Evolutionary conservation across 37 sponge, comb jelly and placozoan genomes (phyloP), one percentile per base, ranked within the genome.

Genomic region (Amphimedon queenslandica): DNA sequence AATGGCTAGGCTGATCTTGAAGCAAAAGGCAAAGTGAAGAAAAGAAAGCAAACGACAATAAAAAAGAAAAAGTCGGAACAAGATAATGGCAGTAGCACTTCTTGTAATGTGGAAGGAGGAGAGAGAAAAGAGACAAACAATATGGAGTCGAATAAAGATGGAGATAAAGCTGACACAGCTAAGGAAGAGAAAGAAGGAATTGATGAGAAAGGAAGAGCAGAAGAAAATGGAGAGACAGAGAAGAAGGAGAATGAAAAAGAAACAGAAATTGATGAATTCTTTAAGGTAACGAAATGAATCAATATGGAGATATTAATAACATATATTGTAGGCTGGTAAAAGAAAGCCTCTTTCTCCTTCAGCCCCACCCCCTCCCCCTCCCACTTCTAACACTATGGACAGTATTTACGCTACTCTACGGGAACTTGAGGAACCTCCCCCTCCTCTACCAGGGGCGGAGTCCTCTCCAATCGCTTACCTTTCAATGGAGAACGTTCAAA

Each of bases 151-250:
- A n/a, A n/a, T n/a, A n/a, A n/a, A n/a, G n/a, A n/a, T n/a, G n/a
- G n/a, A n/a, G n/a, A n/a, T n/a, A 13, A 6, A 60, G 63, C 63
- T 60, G 63, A 10, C 30, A 32, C 43, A 20, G 43, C 75, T 40
- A 73, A 29, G 31, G 4, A 8, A 0, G 11, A 31, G 39, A 60
- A 71, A 42, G 65, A 13, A 74, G 55, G 63, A 51, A 20, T 71
- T 94, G 43, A 74, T 83, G 39, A 71, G 73, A 71, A 82, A 79
- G 74, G 77, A 90, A 36, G 94, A 94, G 51, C 84, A 94, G 70
- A 94, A 86, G 75, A 75, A 77, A 76, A 40, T 42, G 24, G 25
- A 64, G 55, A 77, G 73, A 24, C 80, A 94, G 76, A 40, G 29
- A 51, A 23, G 51, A 40, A 28, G 25, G 40, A 8, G 25, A 20